These are phyloP conservation scores for Sanderia malayensis DNA, from an alignment of 30 jellyfish, hydroid and myxozoan species.

Conservation along the genomic window DNA sequence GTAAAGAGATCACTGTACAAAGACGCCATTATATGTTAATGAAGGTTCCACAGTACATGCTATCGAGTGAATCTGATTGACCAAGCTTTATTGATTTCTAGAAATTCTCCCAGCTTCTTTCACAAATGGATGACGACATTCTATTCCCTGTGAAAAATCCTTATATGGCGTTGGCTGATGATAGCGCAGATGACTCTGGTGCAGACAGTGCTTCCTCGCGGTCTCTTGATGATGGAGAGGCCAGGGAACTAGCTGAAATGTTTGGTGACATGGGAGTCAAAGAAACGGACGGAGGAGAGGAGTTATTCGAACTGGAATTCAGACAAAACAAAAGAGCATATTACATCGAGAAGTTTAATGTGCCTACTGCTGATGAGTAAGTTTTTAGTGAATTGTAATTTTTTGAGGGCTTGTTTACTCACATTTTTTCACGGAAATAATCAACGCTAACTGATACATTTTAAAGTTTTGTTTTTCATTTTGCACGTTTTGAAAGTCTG, in stretches of 20 bases:
- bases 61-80: too few species aligned
- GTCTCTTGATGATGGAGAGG: slow-evolving; percentile 3
- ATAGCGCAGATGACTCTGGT: slow-evolving; percentile 56
- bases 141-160: slow-evolving; percentile 49
- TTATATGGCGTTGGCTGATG: slow-evolving; percentile 61
- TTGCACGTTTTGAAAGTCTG: too few species aligned
- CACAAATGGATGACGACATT: slow-evolving; percentile 56
- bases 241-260: slow-evolving; percentile 18
- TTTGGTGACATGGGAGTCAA: slow-evolving; percentile 49
- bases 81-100: too few species aligned
- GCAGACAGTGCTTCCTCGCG: slow-evolving; percentile 19
- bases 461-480: too few species aligned
- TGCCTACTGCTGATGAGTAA: slow-evolving; percentile 75
- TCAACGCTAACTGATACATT: too few species aligned
- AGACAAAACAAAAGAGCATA: slow-evolving; percentile 82
- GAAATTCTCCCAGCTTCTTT: slow-evolving; percentile 48
- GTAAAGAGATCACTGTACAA: too few species aligned
- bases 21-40: too few species aligned
- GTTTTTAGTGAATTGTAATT: slow-evolving; percentile 8
- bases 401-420: too few species aligned
- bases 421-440: too few species aligned
- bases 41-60: too few species aligned
- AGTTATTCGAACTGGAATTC: slow-evolving; percentile 68
- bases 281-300: slow-evolving; percentile 72
- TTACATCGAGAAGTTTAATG: slow-evolving; percentile 78